Evolutionary conservation across 1,140 invertebrate species (phyloP), one percentile per base, ranked within the genome.

Genomic region (Formica selysi): DNA sequence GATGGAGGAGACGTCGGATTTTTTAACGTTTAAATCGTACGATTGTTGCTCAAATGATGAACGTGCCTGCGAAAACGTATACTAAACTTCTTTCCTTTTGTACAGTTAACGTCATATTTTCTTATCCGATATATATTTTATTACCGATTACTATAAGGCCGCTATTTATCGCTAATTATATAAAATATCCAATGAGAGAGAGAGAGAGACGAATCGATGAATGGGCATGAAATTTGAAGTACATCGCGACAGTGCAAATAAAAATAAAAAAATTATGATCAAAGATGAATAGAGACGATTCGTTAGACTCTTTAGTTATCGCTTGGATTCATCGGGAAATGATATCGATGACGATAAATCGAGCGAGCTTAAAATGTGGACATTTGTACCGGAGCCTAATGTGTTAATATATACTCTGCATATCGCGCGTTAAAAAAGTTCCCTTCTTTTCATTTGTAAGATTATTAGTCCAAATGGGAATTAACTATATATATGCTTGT

Each of bases 151-250:
- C 13, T 19, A 1, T 22, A 59, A 57, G 8, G 19, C 19, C 54
- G 19, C 4, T 19, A 16, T 51, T 51, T 51, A 51, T 51, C 48
- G 48, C 16, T 51, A 51, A 6, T 51, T 19, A 51, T 51, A 19
- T 19, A 10, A 51, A 2, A 51, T 19, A 16, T 16, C 1, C 4
- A 51, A 0, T 51, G 16, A 19, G 48, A 51, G 32, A 3, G 32
- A 32, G 4, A 48, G 16, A 51, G 48, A 51, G 48, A 51, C 22
- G 29, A 64, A 32, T 64, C 61, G 29, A 64, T 64, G 16, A 13
- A 64, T 64, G 29, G 11, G 13, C 13, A 32, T 64, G 61, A 64
- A 64, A 64, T 26, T 64, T 32, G 59, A 61, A 61, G 26, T 64
- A 64, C 13, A 64, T 22, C 22, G 59, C 59, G 22, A 61, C 22